phyloP scores from a whole-genome alignment of 1,140 invertebrate genomes.

The Leptoteleia sp. region DNA sequence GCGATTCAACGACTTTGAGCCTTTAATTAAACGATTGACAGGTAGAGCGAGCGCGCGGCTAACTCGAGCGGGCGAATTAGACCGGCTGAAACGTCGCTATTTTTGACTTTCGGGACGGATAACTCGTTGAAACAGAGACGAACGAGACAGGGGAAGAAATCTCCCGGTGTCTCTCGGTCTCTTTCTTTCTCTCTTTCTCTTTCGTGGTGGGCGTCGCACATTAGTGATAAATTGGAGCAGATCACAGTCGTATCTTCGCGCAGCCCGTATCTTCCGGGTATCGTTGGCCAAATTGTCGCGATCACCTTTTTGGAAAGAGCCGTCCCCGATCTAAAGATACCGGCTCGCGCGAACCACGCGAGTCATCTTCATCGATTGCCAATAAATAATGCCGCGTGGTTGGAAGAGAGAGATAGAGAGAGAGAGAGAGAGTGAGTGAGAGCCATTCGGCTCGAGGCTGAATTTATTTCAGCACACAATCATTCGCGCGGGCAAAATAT shows the following conservation, averaged over 20 bases:
- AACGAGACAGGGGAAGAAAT: constrained; percentile 60
- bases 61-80: constrained; percentile 54
- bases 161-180: constrained; percentile 47
- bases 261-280: constrained; percentile 76
- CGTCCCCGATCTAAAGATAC: constrained; percentile 77
- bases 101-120: constrained; percentile 73
- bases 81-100: constrained; percentile 70
- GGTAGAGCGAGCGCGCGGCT: constrained; percentile 65
- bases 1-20: constrained; percentile 64
- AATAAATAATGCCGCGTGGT: constrained; percentile 59
- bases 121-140: constrained; percentile 63
- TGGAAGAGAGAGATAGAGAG: too few species aligned
- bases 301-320: constrained; percentile 73
- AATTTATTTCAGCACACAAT: constrained; percentile 52
- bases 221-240: constrained; percentile 78
- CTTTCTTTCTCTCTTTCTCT: constrained; percentile 65
- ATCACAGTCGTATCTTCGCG: constrained; percentile 75
- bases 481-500: constrained; percentile 28
- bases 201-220: constrained; percentile 75
- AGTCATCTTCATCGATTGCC: constrained; percentile 70
- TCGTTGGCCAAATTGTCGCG: constrained; percentile 75
- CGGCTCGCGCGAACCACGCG: constrained; percentile 25
- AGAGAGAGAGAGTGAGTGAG: too few species aligned
- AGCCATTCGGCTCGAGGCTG: constrained; percentile 35
- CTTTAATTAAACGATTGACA: constrained; percentile 78